Base-by-base conservation (phyloP, 2,888 invertebrate species). In the Polietes domitor region DNA sequence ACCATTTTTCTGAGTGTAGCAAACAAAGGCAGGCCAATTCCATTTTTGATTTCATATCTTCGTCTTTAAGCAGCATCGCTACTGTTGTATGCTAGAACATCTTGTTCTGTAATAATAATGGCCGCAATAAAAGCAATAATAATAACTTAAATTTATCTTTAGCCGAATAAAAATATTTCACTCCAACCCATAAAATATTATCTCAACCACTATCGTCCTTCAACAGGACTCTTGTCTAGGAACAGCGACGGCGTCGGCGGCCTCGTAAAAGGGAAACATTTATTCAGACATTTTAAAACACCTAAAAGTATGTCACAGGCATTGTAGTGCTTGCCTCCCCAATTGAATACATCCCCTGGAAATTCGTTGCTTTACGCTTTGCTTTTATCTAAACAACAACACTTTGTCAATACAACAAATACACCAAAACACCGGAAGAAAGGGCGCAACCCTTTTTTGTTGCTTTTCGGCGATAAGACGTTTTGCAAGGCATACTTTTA, bases 401-500 rank as follows among this genome's bases (percentile, higher is more conserved):
- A 70, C 47, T 63, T 50, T 63, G 61, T 26, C 74, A 32, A 75
- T 47, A 43, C 32, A 12, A 12, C 9, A 19, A 32, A 75, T 47
- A 43, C 32, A 12, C 21, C 9, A 19, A 43, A 53, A 17, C n/a
- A 12, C 41, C 24, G 58, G 26, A 26, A 58, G 70, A 24, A 61
- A 63, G 24, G 21, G 43, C 50, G 12, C 72, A 83, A 79, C 83
- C 83, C 83, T 76, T 83, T 82, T 73, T 71, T 17, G 3, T 24
- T 68, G 68, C 24, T 19, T n/a, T 7, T 4, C 10, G 74, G 58
- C 47, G 80, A 81, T 84, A 84, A 78, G 75, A 80, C 78, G 77
- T 80, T 82, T 82, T 76, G 28, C 63, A 50, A 87, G 83, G 86
- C 86, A 87, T 87, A 86, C 84, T 85, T 86, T 85, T 79, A 82